Evolutionary conservation across 2,797 vertebrate species (phyloP).

Genomic region (Naso thynnoides): DNA sequence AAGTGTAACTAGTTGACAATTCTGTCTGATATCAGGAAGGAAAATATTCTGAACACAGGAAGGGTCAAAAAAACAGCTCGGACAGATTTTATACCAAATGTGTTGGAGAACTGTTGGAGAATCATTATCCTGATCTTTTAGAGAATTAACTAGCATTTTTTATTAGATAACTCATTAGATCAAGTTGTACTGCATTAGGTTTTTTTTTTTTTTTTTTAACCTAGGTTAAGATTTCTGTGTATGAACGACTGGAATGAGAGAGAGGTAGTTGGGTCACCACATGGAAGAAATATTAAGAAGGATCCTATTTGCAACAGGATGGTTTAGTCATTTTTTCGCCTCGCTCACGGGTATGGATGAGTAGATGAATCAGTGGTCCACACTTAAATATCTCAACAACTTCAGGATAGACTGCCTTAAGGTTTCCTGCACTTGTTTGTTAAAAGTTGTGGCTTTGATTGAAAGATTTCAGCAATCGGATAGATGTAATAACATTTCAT

Average conservation of each 20-base stretch:
- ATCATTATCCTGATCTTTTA: not conserved
- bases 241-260: not conserved
- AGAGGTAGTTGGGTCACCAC: not conserved
- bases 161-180: not conserved
- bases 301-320: not conserved
- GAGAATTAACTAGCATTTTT: not conserved
- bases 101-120: conserved; percentile 2
- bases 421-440: not conserved
- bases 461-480: not conserved
- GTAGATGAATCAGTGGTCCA: too few relatives aligned
- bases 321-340: not conserved
- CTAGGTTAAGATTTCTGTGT: not conserved
- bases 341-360: too few relatives aligned
- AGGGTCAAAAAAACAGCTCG: not conserved
- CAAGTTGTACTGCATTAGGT: not conserved
- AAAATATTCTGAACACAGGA: not conserved
- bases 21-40: too few relatives aligned
- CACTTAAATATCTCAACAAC: not conserved
- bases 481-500: not conserved
- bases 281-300: not conserved
- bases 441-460: not conserved
- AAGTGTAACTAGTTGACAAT: too few relatives aligned
- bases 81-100: not conserved
- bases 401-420: not conserved
- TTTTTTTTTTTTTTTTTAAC: not conserved